phyloP scores from a whole-genome alignment of 30 jellyfish, hydroid and myxozoan genomes.

The Aurelia coerulea region DNA sequence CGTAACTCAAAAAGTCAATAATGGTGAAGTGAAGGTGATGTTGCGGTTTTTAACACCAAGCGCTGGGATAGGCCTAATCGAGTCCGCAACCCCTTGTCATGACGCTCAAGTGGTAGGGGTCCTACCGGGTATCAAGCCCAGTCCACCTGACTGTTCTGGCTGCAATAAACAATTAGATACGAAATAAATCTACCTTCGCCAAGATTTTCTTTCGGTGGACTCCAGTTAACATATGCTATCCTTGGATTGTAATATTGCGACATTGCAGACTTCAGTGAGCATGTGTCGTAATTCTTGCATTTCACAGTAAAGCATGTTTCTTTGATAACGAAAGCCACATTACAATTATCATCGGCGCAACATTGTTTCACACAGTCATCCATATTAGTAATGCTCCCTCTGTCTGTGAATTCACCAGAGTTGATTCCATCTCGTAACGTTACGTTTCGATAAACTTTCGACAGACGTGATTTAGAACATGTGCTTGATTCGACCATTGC shows the following conservation, averaged over 20 bases:
- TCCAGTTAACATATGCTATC: conserved; percentile 93
- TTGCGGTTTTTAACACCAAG: no score
- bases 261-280: conserved; percentile 89
- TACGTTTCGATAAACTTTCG: conserved; percentile 81
- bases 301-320: conserved; percentile 95
- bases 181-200: conserved; percentile 66
- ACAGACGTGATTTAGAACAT: conserved; percentile 78
- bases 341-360: conserved; percentile 91
- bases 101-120: no score
- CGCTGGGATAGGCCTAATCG: no score
- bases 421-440: conserved; percentile 93
- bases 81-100: no score
- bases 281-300: conserved; percentile 86
- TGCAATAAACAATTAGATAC: no score
- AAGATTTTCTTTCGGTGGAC: conserved; percentile 92
- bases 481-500: conserved; percentile 50
- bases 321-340: conserved; percentile 95
- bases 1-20: no score
- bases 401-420: conserved; percentile 95
- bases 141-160: no score
- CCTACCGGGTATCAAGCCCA: no score
- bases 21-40: no score
- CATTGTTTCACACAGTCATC: conserved; percentile 88
- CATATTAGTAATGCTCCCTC: conserved; percentile 83
- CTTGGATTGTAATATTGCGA: conserved; percentile 89